Evolutionary conservation across 2,888 invertebrate genomes (phyloP).

Genomic region (Drosophila fungiperda): DNA sequence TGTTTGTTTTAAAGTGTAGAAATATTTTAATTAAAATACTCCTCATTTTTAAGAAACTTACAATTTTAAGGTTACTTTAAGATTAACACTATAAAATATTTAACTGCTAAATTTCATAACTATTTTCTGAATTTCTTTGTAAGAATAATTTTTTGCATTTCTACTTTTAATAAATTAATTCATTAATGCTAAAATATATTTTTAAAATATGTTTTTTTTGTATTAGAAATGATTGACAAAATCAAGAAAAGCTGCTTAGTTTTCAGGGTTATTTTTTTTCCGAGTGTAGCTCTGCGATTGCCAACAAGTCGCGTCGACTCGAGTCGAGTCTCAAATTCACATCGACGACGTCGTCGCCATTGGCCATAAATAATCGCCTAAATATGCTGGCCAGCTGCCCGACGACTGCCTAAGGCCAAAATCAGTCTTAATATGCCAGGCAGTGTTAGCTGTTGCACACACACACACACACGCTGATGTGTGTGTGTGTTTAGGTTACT

Average conservation of each 20-base stretch:
- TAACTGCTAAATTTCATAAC: background rate
- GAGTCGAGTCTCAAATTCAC: constrained; percentile 45
- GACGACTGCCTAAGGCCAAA: constrained; percentile 68
- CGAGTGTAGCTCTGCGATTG: constrained; percentile 17
- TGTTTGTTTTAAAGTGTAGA: too few relatives aligned
- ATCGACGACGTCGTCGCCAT: constrained; percentile 45
- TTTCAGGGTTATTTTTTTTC: background rate
- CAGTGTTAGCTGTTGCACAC: constrained; percentile 57
- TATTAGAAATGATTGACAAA: background rate
- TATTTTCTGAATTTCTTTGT: background rate
- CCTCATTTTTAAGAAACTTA: too few relatives aligned
- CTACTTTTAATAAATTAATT: background rate
- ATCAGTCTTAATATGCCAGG: constrained; percentile 76
- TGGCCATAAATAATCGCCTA: constrained; percentile 77
- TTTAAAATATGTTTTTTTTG: background rate
- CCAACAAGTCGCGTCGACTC: constrained; percentile 58
- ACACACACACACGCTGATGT: background rate
- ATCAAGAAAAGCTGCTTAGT: background rate
- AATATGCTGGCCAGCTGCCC: constrained; percentile 77
- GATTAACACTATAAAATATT: background rate
- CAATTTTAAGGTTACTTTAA: too few relatives aligned
- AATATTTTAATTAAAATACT: too few relatives aligned
- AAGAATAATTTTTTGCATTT: background rate
- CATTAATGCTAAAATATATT: background rate
- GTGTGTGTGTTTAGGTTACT: constrained; percentile 40